Base-by-base conservation (phyloP, 2,888 invertebrate species). In the Plagodis pulveraria region DNA sequence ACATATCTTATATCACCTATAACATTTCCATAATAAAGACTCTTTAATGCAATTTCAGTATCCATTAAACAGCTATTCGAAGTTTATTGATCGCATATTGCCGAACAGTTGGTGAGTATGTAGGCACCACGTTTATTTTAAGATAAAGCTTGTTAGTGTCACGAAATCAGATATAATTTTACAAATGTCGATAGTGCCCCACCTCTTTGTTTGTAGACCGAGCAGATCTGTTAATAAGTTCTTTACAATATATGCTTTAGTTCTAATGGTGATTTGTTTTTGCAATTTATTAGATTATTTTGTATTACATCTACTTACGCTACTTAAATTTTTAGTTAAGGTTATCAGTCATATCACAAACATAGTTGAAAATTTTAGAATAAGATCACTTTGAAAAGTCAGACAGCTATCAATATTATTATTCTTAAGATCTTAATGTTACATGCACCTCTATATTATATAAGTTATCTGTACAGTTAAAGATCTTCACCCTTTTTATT, bases 81-180 rank as follows among this genome's bases (percentile, higher is more conserved):
- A 55, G 44, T 62, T 62, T 58, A 50, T 38, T 57, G 62, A 65
- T 65, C 33, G 55, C 44, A 66, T 65, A 71, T 67, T 62, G 50
- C 10, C 32, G 47, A 60, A 62, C 65, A 60, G 63, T 67, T 56
- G 66, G 61, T 66, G 65, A 69, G 62, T 62, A 66, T 62, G 69
- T 63, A 65, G 62, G 66, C 65, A 66, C 61, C 48, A 52, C 32
- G 54, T 43, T 36, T 57, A 50, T 52, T 66, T 58, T 65, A 45
- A 64, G 60, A 65, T 69, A 68, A 61, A 47, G 58, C 62, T 65
- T 63, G 69, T 66, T 69, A 67, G 61, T 65, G 69, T 67, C 66
- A 65, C 62, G 66, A 66, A 66, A 52, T 64, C 61, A 56, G 55
- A 60, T 66, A 66, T 66, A 63, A 64, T 49, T 36, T 56, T 40